phyloP scores from a whole-genome alignment of 2,797 vertebrate genomes.

The Tokudaia muenninki region DNA sequence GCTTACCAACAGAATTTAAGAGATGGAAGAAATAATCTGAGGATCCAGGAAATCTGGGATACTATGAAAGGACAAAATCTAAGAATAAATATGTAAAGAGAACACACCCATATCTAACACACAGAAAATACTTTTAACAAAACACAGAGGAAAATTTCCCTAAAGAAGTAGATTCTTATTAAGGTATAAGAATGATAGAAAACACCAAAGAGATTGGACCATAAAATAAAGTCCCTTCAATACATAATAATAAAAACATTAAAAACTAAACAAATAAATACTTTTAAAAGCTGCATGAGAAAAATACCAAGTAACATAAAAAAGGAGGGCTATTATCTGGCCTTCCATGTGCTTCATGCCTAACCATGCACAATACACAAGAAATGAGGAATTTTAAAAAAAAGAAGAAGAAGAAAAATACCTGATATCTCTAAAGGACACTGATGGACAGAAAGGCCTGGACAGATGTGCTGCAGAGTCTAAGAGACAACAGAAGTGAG shows the following conservation, averaged over 20 bases:
- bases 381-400: too few relatives aligned
- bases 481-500: not conserved
- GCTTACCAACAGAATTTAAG: not conserved
- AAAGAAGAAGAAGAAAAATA: too few relatives aligned
- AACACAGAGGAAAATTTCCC: not conserved
- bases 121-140: not conserved
- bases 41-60: not conserved
- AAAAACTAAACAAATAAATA: not conserved
- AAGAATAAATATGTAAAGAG: not conserved
- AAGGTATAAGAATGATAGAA: too few relatives aligned
- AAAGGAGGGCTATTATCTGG: not conserved
- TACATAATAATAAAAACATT: not conserved
- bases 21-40: not conserved
- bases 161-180: not conserved
- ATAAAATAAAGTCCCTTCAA: not conserved
- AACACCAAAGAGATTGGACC: not conserved
- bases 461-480: not conserved
- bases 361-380: too few relatives aligned
- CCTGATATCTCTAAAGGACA: too few relatives aligned
- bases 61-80: not conserved
- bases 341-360: too few relatives aligned
- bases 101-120: not conserved
- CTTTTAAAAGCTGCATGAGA: too few relatives aligned
- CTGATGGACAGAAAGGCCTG: not conserved
- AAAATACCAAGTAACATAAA: not conserved